phyloP scores from a whole-genome alignment of 2,797 vertebrate genomes.

The Halcyon chelicuti region DNA sequence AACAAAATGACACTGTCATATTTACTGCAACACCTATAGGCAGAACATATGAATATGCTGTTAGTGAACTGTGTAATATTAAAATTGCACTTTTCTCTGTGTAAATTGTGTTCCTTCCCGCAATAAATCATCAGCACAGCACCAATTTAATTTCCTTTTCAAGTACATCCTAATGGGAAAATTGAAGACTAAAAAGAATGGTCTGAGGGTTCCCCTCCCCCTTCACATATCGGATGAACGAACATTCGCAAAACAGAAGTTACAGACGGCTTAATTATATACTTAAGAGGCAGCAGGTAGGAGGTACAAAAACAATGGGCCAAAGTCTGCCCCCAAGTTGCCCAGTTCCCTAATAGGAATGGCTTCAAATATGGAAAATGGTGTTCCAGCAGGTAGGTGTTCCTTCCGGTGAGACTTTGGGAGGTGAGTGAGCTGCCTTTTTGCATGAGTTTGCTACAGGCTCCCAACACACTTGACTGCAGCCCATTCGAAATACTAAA shows the following conservation, averaged over 20 bases:
- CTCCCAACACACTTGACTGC: not conserved
- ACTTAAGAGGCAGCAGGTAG: not conserved
- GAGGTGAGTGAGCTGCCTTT: not conserved
- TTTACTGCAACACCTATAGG: slow-evolving; percentile 33
- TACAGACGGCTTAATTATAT: not conserved
- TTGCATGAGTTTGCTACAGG: not conserved
- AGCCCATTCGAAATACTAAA: not conserved
- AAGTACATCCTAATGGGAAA: slow-evolving; percentile 50
- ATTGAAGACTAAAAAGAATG: slow-evolving; percentile 7
- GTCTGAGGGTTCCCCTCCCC: not conserved
- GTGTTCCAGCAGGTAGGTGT: not conserved
- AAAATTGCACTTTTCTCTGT: slow-evolving; percentile 55
- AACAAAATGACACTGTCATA: not conserved
- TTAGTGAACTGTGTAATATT: slow-evolving; percentile 67
- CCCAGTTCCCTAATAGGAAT: not conserved
- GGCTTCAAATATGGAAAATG: not conserved
- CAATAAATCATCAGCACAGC: slow-evolving; percentile 58
- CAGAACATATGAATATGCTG: slow-evolving; percentile 29
- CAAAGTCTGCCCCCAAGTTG: not conserved
- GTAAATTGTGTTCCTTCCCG: slow-evolving; percentile 25
- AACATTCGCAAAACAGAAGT: slow-evolving; percentile 41
- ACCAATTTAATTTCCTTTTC: slow-evolving; percentile 58
- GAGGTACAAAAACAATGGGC: not conserved
- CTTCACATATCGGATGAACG: not conserved
- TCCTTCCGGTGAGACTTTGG: not conserved